Percentiles rank a stretch among this genome's conserved stretches.
Conservation (phyloP, 2,888 invertebrate genomes). For the Cerastoderma edule region DNA sequence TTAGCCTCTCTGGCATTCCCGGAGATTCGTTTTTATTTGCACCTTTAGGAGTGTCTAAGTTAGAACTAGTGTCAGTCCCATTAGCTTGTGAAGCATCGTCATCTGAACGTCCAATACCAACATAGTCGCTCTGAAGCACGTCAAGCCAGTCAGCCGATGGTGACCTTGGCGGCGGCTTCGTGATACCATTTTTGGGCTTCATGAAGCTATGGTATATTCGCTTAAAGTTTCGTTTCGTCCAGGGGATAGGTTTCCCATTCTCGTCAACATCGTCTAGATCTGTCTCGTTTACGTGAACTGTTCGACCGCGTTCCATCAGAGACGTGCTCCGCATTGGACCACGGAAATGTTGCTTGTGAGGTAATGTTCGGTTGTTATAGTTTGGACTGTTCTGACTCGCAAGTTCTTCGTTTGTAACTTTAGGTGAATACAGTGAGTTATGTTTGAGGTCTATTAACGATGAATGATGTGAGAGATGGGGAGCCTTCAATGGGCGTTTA, state of each 20-base stretch:
- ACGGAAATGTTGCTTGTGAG: constrained; percentile 43
- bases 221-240: constrained; percentile 63
- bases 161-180: constrained; percentile 15
- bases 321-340: constrained; percentile 57
- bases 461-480: constrained; percentile 57
- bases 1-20: constrained; percentile 40
- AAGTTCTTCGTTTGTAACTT: constrained; percentile 53
- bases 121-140: constrained; percentile 54
- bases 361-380: constrained; percentile 41
- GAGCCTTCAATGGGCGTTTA: constrained; percentile 40
- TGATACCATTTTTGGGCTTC: constrained; percentile 34
- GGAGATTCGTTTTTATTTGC: background rate
- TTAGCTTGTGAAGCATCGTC: background rate
- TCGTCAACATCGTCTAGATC: constrained; percentile 53
- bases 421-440: constrained; percentile 59
- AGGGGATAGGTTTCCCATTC: constrained; percentile 49
- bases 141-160: constrained; percentile 35
- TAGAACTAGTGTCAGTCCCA: background rate
- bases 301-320: constrained; percentile 17
- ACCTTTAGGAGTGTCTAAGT: constrained; percentile 1
- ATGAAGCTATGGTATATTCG: constrained; percentile 67
- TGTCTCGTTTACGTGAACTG: constrained; percentile 48
- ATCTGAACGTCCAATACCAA: constrained; percentile 28
- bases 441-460: constrained; percentile 68
- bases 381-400: constrained; percentile 29